Evolutionary conservation across 2,888 invertebrate species (phyloP).

Genomic region (Margaritifera margaritifera): DNA sequence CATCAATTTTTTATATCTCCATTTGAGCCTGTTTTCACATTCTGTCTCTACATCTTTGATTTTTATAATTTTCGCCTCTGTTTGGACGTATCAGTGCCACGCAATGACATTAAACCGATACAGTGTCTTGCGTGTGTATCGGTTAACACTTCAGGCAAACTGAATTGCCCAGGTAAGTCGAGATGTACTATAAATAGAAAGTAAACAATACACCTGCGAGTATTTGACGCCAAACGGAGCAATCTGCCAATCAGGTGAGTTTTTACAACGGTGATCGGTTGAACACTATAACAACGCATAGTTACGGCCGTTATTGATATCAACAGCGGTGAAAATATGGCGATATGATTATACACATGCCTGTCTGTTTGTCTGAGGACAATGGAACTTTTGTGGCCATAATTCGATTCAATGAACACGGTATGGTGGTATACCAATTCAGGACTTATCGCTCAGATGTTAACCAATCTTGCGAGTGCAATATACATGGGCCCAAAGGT

Average conservation of each 20-base stretch:
- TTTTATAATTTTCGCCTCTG: too few species aligned
- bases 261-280: too few species aligned
- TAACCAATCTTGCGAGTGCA: too few species aligned
- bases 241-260: too few species aligned
- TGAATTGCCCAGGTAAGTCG: neutral
- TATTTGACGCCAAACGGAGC: neutral
- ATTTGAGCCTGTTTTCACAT: too few species aligned
- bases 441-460: too few species aligned
- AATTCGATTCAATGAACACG: too few species aligned
- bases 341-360: conserved; percentile 14
- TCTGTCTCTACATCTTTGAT: too few species aligned
- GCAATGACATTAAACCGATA: neutral
- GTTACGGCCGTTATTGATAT: conserved; percentile 39
- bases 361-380: neutral
- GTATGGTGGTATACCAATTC: too few species aligned
- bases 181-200: neutral
- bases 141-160: neutral
- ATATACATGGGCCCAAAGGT: too few species aligned
- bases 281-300: conserved; percentile 16
- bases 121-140: neutral
- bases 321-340: conserved; percentile 35
- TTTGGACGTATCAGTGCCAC: neutral
- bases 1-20: too few species aligned
- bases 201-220: neutral
- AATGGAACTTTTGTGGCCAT: too few species aligned